Base-by-base conservation (phyloP, 2,113 vertebrate species). In the Haemorhous mexicanus region DNA sequence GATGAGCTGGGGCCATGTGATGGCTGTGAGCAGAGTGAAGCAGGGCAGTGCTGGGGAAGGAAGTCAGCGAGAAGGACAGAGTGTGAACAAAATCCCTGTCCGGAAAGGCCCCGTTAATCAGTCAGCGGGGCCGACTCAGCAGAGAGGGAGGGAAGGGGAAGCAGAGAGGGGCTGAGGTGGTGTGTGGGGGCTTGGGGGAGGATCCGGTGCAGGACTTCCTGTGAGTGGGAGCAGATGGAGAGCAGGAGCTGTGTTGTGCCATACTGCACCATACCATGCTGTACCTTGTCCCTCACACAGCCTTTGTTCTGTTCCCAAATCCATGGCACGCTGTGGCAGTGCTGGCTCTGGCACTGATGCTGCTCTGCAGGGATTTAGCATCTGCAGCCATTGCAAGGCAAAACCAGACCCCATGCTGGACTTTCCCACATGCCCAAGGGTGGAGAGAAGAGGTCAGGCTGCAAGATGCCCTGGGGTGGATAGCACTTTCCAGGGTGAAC, bases 191-290 rank as follows among this genome's bases (percentile, higher is more conserved):
- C 47, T 90, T 3, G 1, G 35, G 75, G 23, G 59, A 93, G 91
- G 67, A 95, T 88, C 78, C 47, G 61, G 87, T 61, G 76, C 83
- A 52, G 80, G 87, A 72, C 88, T 97, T 97, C 95, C 94, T 97
- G 94, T 49, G 3, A 39, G 59, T 91, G 75, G 70, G 49, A 84
- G 93, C 73, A 93, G 83, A 32, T 1, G 0, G 74, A 46, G 70
- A 52, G 58, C 17, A 1, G 66, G 70, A 87, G 35, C 85, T 6
- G 4, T 35, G 62, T 5, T 4, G 7, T 75, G 73, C 78, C n/a
- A 1, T 11, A 1, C 43, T 23, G 41, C 14, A 5, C 64, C 43
- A 21, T 3, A 11, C 47, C 33, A 0, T 50, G 17, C 67, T 10
- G 0, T 11, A 30, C 47, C 77, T 26, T 10, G 39, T 30, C 32